phyloP scores from a whole-genome alignment of 2,888 invertebrate genomes.

The Rhopalosiphum nymphaeae region DNA sequence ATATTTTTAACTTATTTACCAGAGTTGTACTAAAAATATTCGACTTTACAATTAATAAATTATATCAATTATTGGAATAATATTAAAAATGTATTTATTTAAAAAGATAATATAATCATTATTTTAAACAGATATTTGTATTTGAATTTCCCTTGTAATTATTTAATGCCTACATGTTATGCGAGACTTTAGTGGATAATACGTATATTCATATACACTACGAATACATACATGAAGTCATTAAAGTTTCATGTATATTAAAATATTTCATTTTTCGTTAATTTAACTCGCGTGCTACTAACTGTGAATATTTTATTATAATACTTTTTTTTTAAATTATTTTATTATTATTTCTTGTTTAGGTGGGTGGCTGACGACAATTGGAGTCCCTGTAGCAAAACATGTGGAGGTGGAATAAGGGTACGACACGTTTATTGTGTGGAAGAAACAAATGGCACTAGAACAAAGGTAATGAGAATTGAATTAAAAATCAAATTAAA shows the following conservation, averaged over 20 bases:
- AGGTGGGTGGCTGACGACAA: conserved; percentile 92
- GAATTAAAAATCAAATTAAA: conserved; percentile 67
- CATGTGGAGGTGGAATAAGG: conserved; percentile 88
- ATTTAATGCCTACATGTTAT: neutral
- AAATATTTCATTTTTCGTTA: neutral
- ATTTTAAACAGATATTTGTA: neutral
- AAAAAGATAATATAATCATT: neutral
- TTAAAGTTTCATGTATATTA: neutral
- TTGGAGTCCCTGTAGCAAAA: conserved; percentile 89
- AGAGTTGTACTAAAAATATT: neutral
- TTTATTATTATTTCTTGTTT: conserved; percentile 1
- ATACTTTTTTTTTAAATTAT: neutral
- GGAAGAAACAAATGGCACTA: conserved; percentile 84
- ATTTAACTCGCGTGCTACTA: neutral
- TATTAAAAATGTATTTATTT: neutral
- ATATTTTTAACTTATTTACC: neutral
- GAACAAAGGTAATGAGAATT: conserved; percentile 76
- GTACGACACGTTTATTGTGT: conserved; percentile 87
- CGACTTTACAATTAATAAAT: neutral
- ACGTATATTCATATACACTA: neutral
- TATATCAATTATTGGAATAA: neutral
- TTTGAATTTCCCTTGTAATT: neutral
- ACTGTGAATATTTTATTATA: conserved; percentile 22
- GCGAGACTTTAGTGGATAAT: neutral
- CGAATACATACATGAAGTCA: neutral